Conservation (phyloP, 1,140 invertebrate genomes). For the Trypoxylus dichotomus region DNA sequence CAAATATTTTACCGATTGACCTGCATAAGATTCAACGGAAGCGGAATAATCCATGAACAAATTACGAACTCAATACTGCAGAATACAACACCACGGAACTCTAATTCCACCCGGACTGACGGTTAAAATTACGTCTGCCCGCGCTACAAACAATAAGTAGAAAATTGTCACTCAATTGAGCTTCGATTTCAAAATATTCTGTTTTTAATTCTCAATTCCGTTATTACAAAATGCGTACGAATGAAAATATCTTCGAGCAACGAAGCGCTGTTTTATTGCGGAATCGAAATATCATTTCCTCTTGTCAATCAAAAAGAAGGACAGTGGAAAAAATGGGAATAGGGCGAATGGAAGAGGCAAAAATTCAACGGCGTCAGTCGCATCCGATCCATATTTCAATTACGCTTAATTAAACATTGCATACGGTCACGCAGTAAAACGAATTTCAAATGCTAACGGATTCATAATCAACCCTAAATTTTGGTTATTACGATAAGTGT, state of each 20-base stretch:
- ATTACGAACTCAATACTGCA: too few species aligned
- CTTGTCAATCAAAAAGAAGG: background rate
- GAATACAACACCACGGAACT: too few species aligned
- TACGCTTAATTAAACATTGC: background rate
- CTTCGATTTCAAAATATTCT: background rate
- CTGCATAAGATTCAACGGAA: too few species aligned
- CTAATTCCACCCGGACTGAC: too few species aligned
- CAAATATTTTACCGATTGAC: too few species aligned
- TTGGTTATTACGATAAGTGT: background rate
- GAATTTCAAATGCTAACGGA: background rate
- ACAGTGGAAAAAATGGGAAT: too few species aligned
- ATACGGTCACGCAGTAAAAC: background rate
- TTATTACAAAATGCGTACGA: background rate
- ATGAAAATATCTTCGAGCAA: too few species aligned
- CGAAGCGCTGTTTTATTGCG: background rate
- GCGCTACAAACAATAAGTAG: too few species aligned
- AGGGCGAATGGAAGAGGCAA: too few species aligned
- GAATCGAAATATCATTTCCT: background rate
- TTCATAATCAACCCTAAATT: background rate
- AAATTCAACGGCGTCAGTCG: background rate
- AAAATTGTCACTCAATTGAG: too few species aligned
- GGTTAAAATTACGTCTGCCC: too few species aligned
- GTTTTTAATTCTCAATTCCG: background rate
- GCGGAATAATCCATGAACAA: too few species aligned
- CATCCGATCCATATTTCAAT: background rate